Evolutionary conservation across 2,113 vertebrate genomes (phyloP), one percentile per base, ranked within the genome.

Genomic region (Seriola aureovittata): DNA sequence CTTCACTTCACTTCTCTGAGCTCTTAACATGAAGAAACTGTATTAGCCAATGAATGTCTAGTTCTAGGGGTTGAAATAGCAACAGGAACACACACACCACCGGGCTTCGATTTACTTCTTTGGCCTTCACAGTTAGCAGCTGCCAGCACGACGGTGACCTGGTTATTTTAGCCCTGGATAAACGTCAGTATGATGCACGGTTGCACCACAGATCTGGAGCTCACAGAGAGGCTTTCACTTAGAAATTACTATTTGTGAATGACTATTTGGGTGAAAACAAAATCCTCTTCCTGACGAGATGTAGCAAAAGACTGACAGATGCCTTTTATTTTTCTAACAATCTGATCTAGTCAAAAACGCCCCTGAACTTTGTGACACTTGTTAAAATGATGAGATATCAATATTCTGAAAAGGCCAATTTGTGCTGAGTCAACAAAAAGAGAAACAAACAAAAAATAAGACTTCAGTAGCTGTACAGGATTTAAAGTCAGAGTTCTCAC

Each of bases 131-230:
- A 59, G 69, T 34, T 1, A 71, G 75, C 88, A 91, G 87, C 91
- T 92, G 92, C 79, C 78, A 77, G 70, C 25, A 32, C 13, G 62
- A 69, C 46, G 76, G 71, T 50, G 80, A 74, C 40, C 59, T 38
- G 73, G 87, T 95, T 97, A 90, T 96, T 96, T 96, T 90, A 87
- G 90, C 87, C 79, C 92, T 91, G 93, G 93, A 89, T 94, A 92
- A 96, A 93, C 93, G 87, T 85, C 93, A 90, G 90, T 87, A 90
- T 89, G 93, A 92, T 92, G 85, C 78, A 93, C 91, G 86, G 85
- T 94, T 95, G 90, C 95, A 92, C 87, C 81, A 5, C 55, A 8
- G 4, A 55, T 90, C 93, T 90, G 87, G 80, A 91, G 82, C 78
- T 90, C 85, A 58, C 3, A 16, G 13, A 52, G 4, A 10, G 11